Percentiles rank a stretch among this genome's conserved stretches.
phyloP scores from a whole-genome alignment of 1,140 invertebrate species.

The Drosophila neocordata region DNA sequence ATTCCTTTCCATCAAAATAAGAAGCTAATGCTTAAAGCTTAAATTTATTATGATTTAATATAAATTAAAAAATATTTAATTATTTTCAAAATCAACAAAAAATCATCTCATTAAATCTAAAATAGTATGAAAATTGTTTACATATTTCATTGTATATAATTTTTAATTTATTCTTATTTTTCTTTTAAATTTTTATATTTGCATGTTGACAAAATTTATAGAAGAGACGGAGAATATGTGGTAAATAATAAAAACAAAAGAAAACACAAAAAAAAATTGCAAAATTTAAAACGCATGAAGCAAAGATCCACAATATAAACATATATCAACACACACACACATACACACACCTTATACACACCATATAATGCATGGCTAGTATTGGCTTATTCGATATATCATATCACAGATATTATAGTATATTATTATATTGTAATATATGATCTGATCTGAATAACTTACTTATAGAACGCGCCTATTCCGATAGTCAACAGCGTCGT shows the following conservation, averaged over 20 bases:
- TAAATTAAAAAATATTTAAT: no score
- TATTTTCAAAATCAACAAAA: no score
- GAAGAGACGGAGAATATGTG: slow-evolving; percentile 76
- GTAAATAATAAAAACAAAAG: slow-evolving; percentile 47
- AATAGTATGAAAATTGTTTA: no score
- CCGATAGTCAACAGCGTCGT: slow-evolving; percentile 77
- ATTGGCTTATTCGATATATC: slow-evolving; percentile 38
- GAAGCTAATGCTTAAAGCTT: no score
- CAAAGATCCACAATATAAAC: slow-evolving; percentile 1
- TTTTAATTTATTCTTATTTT: slow-evolving; percentile 32
- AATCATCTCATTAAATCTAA: neutral
- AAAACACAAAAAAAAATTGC: slow-evolving; percentile 16
- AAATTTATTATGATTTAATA: no score
- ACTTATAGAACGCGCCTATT: slow-evolving; percentile 75
- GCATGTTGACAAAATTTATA: slow-evolving; percentile 64
- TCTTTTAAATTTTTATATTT: slow-evolving; percentile 47
- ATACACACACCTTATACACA: slow-evolving; percentile 17
- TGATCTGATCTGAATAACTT: slow-evolving; percentile 25
- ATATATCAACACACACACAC: slow-evolving; percentile 6
- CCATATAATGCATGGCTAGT: slow-evolving; percentile 50
- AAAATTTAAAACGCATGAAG: slow-evolving; percentile 50
- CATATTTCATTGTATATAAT: no score
- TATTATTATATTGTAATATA: slow-evolving; percentile 16
- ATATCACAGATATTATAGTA: slow-evolving; percentile 20
- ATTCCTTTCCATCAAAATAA: no score